Evolutionary conservation across 2,888 invertebrate genomes (phyloP).

Genomic region (Acanthosepion esculentum): DNA sequence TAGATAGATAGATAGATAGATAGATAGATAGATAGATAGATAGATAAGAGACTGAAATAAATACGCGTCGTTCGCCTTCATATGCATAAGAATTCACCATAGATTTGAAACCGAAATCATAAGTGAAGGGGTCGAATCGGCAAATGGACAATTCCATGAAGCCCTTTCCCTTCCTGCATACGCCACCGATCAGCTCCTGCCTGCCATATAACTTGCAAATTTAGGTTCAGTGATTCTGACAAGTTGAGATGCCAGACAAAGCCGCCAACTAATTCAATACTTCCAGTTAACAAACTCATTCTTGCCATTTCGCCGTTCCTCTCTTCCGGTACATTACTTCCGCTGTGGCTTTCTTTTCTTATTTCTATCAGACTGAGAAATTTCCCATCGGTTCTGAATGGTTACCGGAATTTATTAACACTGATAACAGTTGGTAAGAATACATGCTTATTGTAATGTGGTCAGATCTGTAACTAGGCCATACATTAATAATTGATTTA

Average conservation of each 20-base stretch:
- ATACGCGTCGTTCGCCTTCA: too few relatives aligned
- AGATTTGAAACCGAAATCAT: too few relatives aligned
- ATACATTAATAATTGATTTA: too few relatives aligned
- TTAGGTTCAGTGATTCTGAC: neutral
- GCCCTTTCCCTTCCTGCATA: neutral
- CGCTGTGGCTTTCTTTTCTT: neutral
- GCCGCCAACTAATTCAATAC: neutral
- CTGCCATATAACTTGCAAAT: neutral
- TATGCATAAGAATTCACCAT: too few relatives aligned
- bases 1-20: too few relatives aligned
- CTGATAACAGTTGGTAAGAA: neutral
- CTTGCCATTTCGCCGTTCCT: neutral
- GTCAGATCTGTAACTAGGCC: too few relatives aligned
- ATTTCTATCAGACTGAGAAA: neutral
- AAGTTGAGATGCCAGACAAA: neutral
- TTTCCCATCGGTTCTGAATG: neutral
- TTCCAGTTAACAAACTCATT: neutral
- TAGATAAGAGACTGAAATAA: too few relatives aligned
- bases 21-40: too few relatives aligned
- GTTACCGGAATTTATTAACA: neutral
- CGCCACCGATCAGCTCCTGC: neutral
- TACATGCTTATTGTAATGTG: too few relatives aligned
- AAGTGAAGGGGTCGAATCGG: too few relatives aligned
- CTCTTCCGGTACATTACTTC: neutral
- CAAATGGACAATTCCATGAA: neutral